Conservation (phyloP, 2,888 invertebrate genomes). For the Meloe dianella region DNA sequence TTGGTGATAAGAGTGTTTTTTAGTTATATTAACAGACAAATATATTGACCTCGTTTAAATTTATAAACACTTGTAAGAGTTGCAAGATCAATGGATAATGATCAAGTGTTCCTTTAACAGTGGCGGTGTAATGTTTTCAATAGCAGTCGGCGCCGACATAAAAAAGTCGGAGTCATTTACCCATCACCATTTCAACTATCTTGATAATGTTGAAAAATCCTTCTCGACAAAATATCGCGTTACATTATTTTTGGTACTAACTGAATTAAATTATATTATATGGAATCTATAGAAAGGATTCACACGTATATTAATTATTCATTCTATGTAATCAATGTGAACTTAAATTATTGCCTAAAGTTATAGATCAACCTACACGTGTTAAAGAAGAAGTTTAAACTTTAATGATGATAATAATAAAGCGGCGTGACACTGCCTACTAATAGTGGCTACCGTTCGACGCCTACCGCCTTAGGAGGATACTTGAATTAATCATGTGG, state of each 20-base stretch:
- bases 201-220: slow-evolving; percentile 20
- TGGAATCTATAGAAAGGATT: not conserved
- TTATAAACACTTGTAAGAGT: slow-evolving; percentile 31
- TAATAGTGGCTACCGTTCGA: slow-evolving; percentile 43
- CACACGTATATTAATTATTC: not conserved
- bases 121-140: slow-evolving; percentile 36
- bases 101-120: slow-evolving; percentile 33
- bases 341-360: too few species aligned
- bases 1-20: not conserved
- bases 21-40: slow-evolving; percentile 11
- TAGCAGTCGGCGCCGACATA: slow-evolving; percentile 35
- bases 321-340: not conserved
- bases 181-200: not conserved
- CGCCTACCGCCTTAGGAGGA: slow-evolving; percentile 39
- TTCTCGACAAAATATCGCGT: too few species aligned
- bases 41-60: slow-evolving; percentile 33
- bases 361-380: slow-evolving; percentile 17
- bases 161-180: slow-evolving; percentile 23
- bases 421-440: slow-evolving; percentile 38
- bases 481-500: slow-evolving; percentile 21
- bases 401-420: slow-evolving; percentile 40
- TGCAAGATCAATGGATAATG: slow-evolving; percentile 30
- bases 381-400: slow-evolving; percentile 29
- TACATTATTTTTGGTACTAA: slow-evolving; percentile 21
- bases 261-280: slow-evolving; percentile 18